Conservation (phyloP, 2,797 vertebrate genomes). For the Acridotheres tristis region DNA sequence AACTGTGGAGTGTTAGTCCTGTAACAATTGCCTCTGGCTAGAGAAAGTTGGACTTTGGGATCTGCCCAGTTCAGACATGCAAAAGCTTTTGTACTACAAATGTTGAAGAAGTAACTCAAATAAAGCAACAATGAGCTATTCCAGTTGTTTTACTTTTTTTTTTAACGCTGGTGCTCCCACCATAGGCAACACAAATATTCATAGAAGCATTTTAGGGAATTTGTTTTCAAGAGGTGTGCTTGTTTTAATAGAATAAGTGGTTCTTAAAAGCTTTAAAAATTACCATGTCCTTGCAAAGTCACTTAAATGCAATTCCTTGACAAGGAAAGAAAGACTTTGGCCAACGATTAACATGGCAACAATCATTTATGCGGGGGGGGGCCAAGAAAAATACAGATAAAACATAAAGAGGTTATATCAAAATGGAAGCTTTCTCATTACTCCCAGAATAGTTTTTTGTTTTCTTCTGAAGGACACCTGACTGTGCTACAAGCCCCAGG, state of each 20-base stretch:
- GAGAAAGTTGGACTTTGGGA: background rate
- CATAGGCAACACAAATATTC: background rate
- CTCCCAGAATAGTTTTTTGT: background rate
- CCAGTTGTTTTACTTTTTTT: background rate
- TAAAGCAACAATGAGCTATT: background rate
- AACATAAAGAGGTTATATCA: background rate
- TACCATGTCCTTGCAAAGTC: background rate
- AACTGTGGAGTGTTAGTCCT: background rate
- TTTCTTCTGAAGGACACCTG: conserved; percentile 12
- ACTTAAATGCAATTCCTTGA: background rate
- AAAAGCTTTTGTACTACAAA: background rate
- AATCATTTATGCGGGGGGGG: background rate
- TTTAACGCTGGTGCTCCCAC: background rate
- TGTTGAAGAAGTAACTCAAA: background rate
- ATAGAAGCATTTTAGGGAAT: background rate
- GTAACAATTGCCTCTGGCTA: background rate
- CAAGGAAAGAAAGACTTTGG: background rate
- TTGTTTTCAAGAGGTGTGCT: background rate
- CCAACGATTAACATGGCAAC: background rate
- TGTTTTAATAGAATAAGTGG: background rate
- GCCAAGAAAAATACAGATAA: background rate
- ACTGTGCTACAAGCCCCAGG: background rate
- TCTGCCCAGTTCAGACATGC: background rate
- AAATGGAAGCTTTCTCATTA: background rate
- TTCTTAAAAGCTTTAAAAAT: background rate